These are phyloP conservation scores for Leptinotarsa texana DNA, from an alignment of 1,140 invertebrate species.

Conservation along the genomic window DNA sequence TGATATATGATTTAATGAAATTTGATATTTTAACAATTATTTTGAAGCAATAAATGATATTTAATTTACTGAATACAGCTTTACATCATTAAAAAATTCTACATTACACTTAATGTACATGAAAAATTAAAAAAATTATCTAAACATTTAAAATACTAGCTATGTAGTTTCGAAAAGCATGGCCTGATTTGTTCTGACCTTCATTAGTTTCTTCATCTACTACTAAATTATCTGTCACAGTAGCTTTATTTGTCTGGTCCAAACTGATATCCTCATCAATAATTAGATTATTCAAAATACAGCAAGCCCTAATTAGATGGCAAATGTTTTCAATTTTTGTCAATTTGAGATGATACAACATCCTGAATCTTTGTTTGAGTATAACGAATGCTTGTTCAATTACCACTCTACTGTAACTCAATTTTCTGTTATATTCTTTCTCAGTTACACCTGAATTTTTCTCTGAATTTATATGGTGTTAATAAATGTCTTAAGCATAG, in stretches of 20 bases:
- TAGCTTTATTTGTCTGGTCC: slow-evolving; percentile 1
- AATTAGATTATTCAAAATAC: slow-evolving; percentile 41
- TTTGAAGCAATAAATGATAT: background rate
- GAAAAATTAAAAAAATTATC: background rate
- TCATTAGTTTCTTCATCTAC: background rate
- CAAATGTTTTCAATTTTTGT: slow-evolving; percentile 29
- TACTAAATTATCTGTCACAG: background rate
- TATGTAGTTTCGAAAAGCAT: background rate
- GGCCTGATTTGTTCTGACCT: background rate
- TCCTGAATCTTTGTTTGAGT: slow-evolving; percentile 38
- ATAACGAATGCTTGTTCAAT: background rate
- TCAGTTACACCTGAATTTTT: slow-evolving; percentile 28
- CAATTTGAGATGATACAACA: slow-evolving; percentile 28
- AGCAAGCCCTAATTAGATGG: slow-evolving; percentile 38
- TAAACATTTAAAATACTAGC: background rate
- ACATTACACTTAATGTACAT: background rate
- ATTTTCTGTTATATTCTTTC: slow-evolving; percentile 25
- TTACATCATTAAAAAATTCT: background rate
- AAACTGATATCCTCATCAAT: slow-evolving; percentile 23
- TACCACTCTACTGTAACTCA: slow-evolving; percentile 12
- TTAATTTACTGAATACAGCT: background rate
- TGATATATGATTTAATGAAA: background rate
- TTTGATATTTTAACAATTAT: background rate
- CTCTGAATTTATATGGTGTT: slow-evolving; percentile 14
- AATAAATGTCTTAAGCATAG: slow-evolving; percentile 4